Conservation (phyloP, 2,888 invertebrate genomes). For the Villa cingulata region DNA sequence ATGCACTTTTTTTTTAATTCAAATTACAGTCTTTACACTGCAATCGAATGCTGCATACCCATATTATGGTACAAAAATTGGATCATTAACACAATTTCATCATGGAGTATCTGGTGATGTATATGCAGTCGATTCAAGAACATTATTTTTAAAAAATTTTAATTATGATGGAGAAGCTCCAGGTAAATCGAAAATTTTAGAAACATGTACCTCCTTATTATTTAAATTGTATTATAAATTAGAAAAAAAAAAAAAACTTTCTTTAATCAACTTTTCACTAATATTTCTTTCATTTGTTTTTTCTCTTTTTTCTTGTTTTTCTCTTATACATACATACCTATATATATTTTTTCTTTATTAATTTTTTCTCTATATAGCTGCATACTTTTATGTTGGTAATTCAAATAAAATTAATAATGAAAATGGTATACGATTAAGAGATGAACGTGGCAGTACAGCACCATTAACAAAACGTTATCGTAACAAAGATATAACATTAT, state of each 20-base stretch:
- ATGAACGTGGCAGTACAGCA: slow-evolving; percentile 67
- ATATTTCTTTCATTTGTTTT: too few relatives aligned
- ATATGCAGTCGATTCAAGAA: slow-evolving; percentile 76
- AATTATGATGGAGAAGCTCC: slow-evolving; percentile 86
- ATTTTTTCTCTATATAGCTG: slow-evolving; percentile 44
- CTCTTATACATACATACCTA: too few relatives aligned
- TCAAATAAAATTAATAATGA: slow-evolving; percentile 51
- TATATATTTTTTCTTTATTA: too few relatives aligned
- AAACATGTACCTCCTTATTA: too few relatives aligned
- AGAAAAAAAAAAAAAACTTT: too few relatives aligned
- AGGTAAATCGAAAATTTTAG: too few relatives aligned
- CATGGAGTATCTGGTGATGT: slow-evolving; percentile 77
- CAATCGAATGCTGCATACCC: slow-evolving; percentile 32
- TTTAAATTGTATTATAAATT: too few relatives aligned
- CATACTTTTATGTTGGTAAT: slow-evolving; percentile 78
- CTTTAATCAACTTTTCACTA: too few relatives aligned
- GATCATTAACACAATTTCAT: slow-evolving; percentile 62
- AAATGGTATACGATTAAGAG: slow-evolving; percentile 58
- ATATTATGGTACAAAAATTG: slow-evolving; percentile 67
- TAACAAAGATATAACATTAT: slow-evolving; percentile 68
- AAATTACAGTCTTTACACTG: slow-evolving; percentile 11
- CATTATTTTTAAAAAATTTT: slow-evolving; percentile 74
- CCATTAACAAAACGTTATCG: slow-evolving; percentile 62
- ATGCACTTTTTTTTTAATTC: not conserved
- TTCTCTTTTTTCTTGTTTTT: too few relatives aligned